Evolutionary conservation across 2,888 invertebrate genomes (phyloP), one percentile per base, ranked within the genome.

Genomic region (Cryptophagus acutangulus): DNA sequence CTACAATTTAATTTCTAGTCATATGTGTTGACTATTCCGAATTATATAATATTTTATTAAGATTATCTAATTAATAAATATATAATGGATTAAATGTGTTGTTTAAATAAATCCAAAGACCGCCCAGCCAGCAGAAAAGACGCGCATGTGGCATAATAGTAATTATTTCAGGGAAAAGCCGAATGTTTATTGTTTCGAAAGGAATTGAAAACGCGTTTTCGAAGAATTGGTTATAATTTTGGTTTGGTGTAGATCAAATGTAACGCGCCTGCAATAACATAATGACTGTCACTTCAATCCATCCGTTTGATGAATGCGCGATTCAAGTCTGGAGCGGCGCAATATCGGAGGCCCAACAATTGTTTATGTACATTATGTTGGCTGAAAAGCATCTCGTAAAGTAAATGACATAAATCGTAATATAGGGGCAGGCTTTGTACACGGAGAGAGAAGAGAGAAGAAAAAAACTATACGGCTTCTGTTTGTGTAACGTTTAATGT

Each of bases 201-300:
- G 60, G 55, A 57, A 62, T 59, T 62, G 56, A 59, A 61, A 65
- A 61, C 48, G 51, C 45, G 49, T 49, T 57, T 61, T 61, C 63
- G 56, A 55, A 53, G 60, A 58, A 59, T 53, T 52, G 56, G n/a
- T 51, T 52, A 57, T 58, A 57, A 61, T 56, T 54, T 58, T 52
- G 58, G 53, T 55, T 55, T n/a, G 26, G 15, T 14, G 57, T 64
- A 63, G 57, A 65, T 66, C 65, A 66, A 65, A 66, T 63, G 62
- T 60, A 57, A 57, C 58, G 58, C 64, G 67, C 65, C 67, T 67
- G 67, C 58, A 66, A 66, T 60, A 67, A 67, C 64, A 67, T 58
- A 67, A 66, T 65, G 65, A 65, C 61, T 67, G 67, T 66, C 66
- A 65, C 65, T 63, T 65, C 63, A 62, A 65, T 61, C 12, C 9